A percentile compares a stretch with the other conserved stretches of the same genome.
Evolutionary conservation across 1,140 invertebrate genomes (phyloP).

Genomic region (Uloborus diversus): DNA sequence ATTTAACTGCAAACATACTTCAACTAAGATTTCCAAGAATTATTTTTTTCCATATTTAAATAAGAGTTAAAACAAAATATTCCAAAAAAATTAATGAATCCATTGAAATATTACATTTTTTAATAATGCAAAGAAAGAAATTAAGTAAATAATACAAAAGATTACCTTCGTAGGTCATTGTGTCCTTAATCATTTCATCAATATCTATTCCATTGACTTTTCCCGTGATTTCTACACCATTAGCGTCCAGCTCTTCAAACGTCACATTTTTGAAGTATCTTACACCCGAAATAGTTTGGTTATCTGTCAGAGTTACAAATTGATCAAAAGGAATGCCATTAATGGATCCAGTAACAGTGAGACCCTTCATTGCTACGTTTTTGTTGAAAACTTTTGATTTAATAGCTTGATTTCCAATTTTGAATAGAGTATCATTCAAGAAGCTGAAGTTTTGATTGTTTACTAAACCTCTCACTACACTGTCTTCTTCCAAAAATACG

Average conservation of each 20-base stretch:
- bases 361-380: constrained; percentile 15
- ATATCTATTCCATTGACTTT: constrained; percentile 42
- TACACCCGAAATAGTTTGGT: neutral
- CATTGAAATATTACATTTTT: too few species aligned
- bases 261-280: constrained; percentile 11
- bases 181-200: constrained; percentile 21
- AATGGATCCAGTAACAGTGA: constrained; percentile 21
- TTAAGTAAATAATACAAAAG: too few species aligned
- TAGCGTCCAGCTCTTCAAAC: constrained; percentile 14
- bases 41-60: too few species aligned
- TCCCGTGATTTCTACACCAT: constrained; percentile 5
- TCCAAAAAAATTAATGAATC: too few species aligned
- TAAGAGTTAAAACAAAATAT: too few species aligned
- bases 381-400: constrained; percentile 14
- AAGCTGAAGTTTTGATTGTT: constrained; percentile 41
- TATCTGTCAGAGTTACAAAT: constrained; percentile 23
- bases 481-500: constrained; percentile 31
- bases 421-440: constrained; percentile 38
- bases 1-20: too few species aligned
- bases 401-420: constrained; percentile 32
- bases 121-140: too few species aligned
- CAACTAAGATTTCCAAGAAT: too few species aligned
- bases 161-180: constrained; percentile 43
- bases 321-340: constrained; percentile 48
- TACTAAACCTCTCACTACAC: neutral